phyloP scores from a whole-genome alignment of 1,140 invertebrate species.

The Amyelois transitella region DNA sequence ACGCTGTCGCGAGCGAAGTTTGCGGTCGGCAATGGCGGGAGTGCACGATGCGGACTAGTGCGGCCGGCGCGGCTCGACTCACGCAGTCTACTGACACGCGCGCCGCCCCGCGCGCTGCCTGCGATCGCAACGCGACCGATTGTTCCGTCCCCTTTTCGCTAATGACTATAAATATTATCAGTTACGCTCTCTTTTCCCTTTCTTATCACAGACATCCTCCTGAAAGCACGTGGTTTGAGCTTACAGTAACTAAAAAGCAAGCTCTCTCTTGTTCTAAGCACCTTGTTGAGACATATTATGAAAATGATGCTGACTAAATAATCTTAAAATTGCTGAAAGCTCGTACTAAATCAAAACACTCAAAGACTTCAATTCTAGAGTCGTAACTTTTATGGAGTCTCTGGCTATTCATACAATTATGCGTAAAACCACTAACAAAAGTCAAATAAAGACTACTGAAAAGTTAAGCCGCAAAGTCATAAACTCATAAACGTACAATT shows the following conservation, averaged over 20 bases:
- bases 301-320: too few relatives aligned
- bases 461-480: slow-evolving; percentile 68
- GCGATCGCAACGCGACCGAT: slow-evolving; percentile 50
- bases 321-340: too few relatives aligned
- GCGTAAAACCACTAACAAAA: slow-evolving; percentile 51
- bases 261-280: too few relatives aligned
- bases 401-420: background rate
- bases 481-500: slow-evolving; percentile 74
- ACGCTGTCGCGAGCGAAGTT: slow-evolving; percentile 58
- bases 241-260: slow-evolving; percentile 3
- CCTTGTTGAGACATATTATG: too few relatives aligned
- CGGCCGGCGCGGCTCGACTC: slow-evolving; percentile 65
- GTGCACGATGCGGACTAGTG: slow-evolving; percentile 39
- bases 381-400: slow-evolving; percentile 6
- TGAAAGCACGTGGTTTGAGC: slow-evolving; percentile 43
- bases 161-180: slow-evolving; percentile 74
- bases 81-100: slow-evolving; percentile 68
- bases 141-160: slow-evolving; percentile 73
- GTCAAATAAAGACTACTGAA: slow-evolving; percentile 56
- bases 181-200: slow-evolving; percentile 63
- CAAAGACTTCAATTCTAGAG: background rate
- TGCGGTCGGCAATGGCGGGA: slow-evolving; percentile 44
- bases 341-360: slow-evolving; percentile 8
- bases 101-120: slow-evolving; percentile 57
- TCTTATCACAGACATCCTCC: slow-evolving; percentile 65